Base-by-base conservation (phyloP, 2,113 vertebrate species). In the Dipodomys stephensi region DNA sequence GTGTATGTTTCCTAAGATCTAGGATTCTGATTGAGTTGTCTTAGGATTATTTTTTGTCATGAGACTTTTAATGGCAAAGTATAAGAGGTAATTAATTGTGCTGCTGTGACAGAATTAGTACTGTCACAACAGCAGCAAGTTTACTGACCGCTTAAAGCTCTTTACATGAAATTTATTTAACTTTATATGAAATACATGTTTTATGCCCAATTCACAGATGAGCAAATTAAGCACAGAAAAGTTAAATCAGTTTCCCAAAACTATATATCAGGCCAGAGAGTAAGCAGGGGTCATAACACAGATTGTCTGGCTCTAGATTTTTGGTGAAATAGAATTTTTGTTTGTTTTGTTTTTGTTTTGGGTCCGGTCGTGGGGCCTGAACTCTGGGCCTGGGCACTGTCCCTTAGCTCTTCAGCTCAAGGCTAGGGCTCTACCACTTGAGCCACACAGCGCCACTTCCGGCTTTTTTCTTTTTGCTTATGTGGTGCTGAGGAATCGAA, bases 311-410 rank as follows among this genome's bases (percentile, higher is more conserved):
- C 30, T 83, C 4, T 16, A 89, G 73, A 91, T 13, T 53, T 49
- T 90, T 76, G 27, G 53, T 85, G 12, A 87, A 89, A 71, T 65
- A 67, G 46, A 28, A 62, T 84, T 62, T 85, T n/a, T n/a, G n/a
- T n/a, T n/a, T n/a, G n/a, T n/a, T n/a, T n/a, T n/a, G n/a, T n/a
- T n/a, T n/a, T n/a, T n/a, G n/a, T n/a, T n/a, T n/a, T n/a, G n/a
- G n/a, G n/a, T n/a, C n/a, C n/a, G n/a, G n/a, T n/a, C n/a, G n/a
- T n/a, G n/a, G n/a, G n/a, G n/a, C n/a, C n/a, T n/a, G n/a, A n/a
- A n/a, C n/a, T n/a, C n/a, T n/a, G n/a, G n/a, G n/a, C n/a, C n/a
- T n/a, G n/a, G n/a, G n/a, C n/a, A n/a, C n/a, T n/a, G n/a, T n/a
- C n/a, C n/a, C n/a, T n/a, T n/a, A n/a, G n/a, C n/a, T n/a, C n/a